These are phyloP conservation scores for Falcunculus frontatus DNA, from an alignment of 2,113 vertebrate genomes.

Conservation along the genomic window DNA sequence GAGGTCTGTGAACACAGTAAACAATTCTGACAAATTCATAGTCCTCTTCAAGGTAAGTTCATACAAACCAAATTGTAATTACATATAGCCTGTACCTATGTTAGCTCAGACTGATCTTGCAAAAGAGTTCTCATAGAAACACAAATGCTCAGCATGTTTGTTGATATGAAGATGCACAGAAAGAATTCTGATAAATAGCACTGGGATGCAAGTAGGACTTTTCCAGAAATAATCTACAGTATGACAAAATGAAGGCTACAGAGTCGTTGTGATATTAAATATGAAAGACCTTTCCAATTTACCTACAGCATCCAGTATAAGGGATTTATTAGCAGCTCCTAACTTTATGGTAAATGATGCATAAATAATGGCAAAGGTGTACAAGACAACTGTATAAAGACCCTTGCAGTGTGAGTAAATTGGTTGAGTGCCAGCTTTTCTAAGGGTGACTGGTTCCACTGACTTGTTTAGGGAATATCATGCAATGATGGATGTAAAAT, in stretches of 20 bases:
- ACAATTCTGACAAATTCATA: background rate
- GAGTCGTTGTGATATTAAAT: conserved; percentile 44
- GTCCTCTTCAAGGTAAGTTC: background rate
- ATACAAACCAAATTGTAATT: background rate
- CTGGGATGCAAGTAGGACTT: background rate
- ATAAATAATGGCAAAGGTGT: conserved; percentile 66
- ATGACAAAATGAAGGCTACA: conserved; percentile 42
- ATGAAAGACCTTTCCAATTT: conserved; percentile 40
- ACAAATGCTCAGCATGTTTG: background rate
- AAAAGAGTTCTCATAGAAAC: background rate
- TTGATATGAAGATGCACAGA: background rate
- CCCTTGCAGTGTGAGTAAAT: conserved; percentile 41
- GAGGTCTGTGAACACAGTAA: background rate
- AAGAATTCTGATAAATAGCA: conserved; percentile 40
- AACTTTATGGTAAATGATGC: conserved; percentile 63
- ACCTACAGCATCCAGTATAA: conserved; percentile 34
- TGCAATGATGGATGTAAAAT: conserved; percentile 44
- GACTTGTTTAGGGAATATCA: conserved; percentile 39
- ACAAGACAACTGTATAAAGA: conserved; percentile 50
- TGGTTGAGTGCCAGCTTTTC: conserved; percentile 53
- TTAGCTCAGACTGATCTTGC: conserved; percentile 1
- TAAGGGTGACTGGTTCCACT: conserved; percentile 58
- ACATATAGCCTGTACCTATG: background rate
- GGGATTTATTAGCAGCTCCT: conserved; percentile 61
- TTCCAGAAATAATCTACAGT: conserved; percentile 34